Conservation (phyloP, 1,140 invertebrate genomes). For the Forficula auricularia region DNA sequence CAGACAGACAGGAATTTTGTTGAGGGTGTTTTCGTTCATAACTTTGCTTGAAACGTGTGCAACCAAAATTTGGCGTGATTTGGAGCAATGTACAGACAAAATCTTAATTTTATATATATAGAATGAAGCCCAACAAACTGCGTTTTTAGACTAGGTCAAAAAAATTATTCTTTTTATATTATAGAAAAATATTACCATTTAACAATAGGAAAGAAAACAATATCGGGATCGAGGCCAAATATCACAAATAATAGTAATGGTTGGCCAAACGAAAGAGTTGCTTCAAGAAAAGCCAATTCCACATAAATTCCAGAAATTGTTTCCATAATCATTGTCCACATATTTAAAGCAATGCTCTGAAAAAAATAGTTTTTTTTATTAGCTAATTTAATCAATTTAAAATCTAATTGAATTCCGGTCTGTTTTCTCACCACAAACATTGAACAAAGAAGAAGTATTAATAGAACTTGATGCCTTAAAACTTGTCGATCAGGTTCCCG, state of each 20-base stretch:
- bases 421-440: constrained; percentile 74
- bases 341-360: constrained; percentile 64
- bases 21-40: too few species aligned
- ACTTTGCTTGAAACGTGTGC: too few species aligned
- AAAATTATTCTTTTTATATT: too few species aligned
- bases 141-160: too few species aligned
- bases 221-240: constrained; percentile 65
- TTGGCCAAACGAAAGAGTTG: constrained; percentile 75
- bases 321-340: constrained; percentile 72
- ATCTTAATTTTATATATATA: too few species aligned
- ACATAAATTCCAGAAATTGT: constrained; percentile 75
- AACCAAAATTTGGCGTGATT: too few species aligned
- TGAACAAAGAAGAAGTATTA: constrained; percentile 59
- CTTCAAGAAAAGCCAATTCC: constrained; percentile 78
- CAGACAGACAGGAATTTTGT: too few species aligned
- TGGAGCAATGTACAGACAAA: too few species aligned
- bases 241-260: constrained; percentile 66
- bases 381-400: constrained; percentile 1
- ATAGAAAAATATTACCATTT: constrained; percentile 39
- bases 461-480: constrained; percentile 62
- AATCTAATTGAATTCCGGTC: constrained; percentile 8
- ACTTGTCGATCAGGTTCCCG: constrained; percentile 40
- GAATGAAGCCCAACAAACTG: too few species aligned
- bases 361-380: constrained; percentile 15
- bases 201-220: constrained; percentile 45